Evolutionary conservation across 1,140 invertebrate species (phyloP).

Genomic region (Brachionus asplanchnoidis): DNA sequence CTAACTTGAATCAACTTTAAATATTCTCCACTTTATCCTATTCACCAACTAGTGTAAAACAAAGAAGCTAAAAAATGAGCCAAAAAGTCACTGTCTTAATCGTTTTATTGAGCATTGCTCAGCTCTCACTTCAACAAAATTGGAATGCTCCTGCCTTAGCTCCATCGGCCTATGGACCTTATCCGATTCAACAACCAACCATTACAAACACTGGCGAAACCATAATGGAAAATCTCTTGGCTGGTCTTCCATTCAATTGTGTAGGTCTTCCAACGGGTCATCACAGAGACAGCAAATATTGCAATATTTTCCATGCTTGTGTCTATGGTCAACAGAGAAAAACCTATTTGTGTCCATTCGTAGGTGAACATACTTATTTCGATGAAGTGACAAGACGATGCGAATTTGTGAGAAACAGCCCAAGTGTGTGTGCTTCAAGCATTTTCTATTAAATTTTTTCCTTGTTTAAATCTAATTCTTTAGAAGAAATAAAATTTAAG

Average conservation of each 20-base stretch:
- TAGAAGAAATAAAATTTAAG: no score
- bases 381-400: slow-evolving; percentile 26
- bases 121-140: neutral
- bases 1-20: neutral
- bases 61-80: neutral
- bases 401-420: neutral
- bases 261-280: neutral
- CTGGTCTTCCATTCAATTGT: slow-evolving; percentile 38
- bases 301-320: slow-evolving; percentile 35
- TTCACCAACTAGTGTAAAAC: neutral
- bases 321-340: neutral
- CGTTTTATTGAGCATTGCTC: neutral
- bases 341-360: neutral
- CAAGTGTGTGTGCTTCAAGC: neutral
- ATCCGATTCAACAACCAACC: neutral
- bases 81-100: neutral
- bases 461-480: no score
- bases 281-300: neutral
- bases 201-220: slow-evolving; percentile 23
- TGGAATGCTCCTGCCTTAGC: neutral
- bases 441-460: neutral
- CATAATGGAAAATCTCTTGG: slow-evolving; percentile 1
- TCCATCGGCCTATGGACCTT: neutral
- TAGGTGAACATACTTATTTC: slow-evolving; percentile 38
- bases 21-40: neutral